Conservation (phyloP, 2,113 vertebrate genomes). For the Lycaon pictus region DNA sequence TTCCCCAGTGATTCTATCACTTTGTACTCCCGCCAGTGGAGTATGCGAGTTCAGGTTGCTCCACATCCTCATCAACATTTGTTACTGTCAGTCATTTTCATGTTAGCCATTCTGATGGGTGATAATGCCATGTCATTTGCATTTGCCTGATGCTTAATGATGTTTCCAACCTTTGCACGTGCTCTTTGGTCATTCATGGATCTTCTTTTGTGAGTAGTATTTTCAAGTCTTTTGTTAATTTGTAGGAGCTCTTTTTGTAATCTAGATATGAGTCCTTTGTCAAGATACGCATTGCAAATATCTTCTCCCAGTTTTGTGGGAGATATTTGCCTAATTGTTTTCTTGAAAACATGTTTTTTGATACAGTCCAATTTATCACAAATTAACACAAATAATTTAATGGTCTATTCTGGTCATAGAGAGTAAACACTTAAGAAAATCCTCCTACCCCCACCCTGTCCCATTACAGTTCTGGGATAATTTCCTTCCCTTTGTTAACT, state of each 20-base stretch:
- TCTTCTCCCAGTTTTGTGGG: neutral
- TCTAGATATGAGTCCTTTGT: neutral
- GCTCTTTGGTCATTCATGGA: neutral
- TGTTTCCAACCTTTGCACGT: neutral
- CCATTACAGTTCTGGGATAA: neutral
- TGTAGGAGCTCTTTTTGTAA: neutral
- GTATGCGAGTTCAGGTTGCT: neutral
- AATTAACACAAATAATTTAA: slow-evolving; percentile 1
- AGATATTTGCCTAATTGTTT: neutral
- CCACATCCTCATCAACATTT: neutral
- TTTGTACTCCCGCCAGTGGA: neutral
- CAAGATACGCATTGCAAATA: neutral
- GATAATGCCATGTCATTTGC: neutral
- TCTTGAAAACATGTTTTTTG: neutral
- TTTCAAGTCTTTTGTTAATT: neutral
- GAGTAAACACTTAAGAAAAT: neutral
- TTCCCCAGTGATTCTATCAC: neutral
- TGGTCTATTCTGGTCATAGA: neutral
- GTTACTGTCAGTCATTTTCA: neutral
- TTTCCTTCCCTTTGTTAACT: neutral
- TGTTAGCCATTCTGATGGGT: neutral
- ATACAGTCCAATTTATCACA: neutral
- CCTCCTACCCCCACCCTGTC: neutral
- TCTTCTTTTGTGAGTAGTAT: neutral
- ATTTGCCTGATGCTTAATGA: neutral